These are phyloP conservation scores for Rallus crepitans DNA, from an alignment of 2,797 vertebrate species.

Conservation along the genomic window DNA sequence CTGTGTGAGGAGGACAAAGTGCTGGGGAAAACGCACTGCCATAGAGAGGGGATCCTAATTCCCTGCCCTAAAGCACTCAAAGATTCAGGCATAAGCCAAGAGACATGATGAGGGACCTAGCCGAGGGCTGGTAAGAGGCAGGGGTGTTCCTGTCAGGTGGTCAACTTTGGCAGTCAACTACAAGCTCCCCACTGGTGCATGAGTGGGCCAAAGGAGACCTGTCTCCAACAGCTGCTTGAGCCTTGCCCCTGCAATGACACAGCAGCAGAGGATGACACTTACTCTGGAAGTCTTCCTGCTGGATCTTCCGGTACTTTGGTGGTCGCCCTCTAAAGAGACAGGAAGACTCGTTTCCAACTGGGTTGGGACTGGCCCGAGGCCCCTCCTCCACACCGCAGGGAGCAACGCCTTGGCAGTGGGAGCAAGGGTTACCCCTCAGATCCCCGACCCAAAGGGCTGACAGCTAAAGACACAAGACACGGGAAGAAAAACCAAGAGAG, in stretches of 20 bases:
- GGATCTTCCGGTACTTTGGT: slow-evolving; percentile 94
- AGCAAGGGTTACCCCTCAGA: not conserved
- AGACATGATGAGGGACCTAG: fast-evolving
- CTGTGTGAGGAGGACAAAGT: not conserved
- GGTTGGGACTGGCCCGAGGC: not conserved
- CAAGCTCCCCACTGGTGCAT: not conserved
- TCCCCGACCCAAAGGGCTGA: not conserved
- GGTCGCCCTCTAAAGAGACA: slow-evolving; percentile 90
- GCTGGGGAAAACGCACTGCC: not conserved
- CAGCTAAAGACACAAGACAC: not conserved
- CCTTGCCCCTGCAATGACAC: not conserved
- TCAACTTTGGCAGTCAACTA: not conserved
- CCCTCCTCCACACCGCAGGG: not conserved
- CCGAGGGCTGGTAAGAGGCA: not conserved
- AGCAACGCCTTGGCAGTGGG: not conserved
- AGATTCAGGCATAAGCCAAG: not conserved
- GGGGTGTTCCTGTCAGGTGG: fast-evolving
- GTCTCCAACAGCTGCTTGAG: not conserved
- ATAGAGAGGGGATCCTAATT: not conserved
- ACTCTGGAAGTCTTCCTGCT: slow-evolving; percentile 94
- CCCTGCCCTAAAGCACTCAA: not conserved
- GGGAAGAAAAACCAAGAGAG: not conserved
- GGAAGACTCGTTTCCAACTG: slow-evolving; percentile 38
- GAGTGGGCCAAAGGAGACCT: not conserved
- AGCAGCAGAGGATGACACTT: slow-evolving; percentile 63